Conservation (phyloP, 2,797 vertebrate genomes). For the Aeoliscus strigatus region DNA sequence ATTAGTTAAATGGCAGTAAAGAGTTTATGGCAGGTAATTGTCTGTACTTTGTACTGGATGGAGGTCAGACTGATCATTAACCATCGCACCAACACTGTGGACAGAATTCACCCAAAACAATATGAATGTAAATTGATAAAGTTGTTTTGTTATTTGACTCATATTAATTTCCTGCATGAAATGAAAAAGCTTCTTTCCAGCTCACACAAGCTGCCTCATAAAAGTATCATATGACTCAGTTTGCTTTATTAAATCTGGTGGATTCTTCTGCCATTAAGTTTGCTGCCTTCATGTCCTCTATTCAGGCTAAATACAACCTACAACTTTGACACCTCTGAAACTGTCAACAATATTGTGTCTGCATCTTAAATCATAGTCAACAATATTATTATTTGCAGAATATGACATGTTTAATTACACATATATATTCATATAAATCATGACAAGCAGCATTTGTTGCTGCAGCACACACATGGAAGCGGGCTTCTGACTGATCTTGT, state of each 20-base stretch:
- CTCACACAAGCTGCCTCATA: not conserved
- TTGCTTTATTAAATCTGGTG: not conserved
- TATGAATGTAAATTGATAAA: no score
- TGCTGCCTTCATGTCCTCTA: not conserved
- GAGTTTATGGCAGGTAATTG: no score
- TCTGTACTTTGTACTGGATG: no score
- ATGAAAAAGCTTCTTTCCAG: slow-evolving; percentile 2
- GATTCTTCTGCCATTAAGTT: not conserved
- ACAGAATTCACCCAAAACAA: no score
- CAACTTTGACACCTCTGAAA: not conserved
- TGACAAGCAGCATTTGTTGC: slow-evolving; percentile 5
- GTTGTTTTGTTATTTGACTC: no score
- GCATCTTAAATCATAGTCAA: no score
- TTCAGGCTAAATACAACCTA: slow-evolving; percentile 14
- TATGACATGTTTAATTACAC: slow-evolving; percentile 7
- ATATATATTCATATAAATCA: slow-evolving; percentile 4
- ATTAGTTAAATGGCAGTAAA: no score
- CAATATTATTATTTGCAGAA: slow-evolving; percentile 4
- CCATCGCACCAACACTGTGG: no score
- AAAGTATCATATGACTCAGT: not conserved
- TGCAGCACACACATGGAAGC: slow-evolving; percentile 12
- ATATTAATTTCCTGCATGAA: slow-evolving; percentile 1
- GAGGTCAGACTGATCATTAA: no score
- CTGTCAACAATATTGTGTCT: no score
- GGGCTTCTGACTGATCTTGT: slow-evolving; percentile 42